These are phyloP conservation scores for Aricia agestis DNA, from an alignment of 1,140 invertebrate species.

Conservation along the genomic window DNA sequence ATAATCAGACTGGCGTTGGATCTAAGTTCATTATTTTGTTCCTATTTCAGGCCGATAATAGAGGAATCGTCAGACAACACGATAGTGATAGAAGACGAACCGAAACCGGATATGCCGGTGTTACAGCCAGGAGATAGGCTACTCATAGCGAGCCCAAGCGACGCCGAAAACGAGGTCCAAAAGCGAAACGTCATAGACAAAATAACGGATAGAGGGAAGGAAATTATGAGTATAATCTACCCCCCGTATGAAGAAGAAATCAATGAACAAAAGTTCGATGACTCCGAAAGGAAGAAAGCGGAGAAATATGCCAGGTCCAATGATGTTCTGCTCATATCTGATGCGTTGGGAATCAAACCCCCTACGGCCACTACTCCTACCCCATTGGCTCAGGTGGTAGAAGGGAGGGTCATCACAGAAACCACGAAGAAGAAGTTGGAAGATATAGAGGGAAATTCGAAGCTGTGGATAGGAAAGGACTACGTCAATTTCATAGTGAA, in stretches of 20 bases:
- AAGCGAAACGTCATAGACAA: conserved; percentile 82
- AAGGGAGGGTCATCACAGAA: conserved; percentile 64
- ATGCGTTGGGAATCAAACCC: conserved; percentile 45
- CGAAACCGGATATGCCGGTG: conserved; percentile 53
- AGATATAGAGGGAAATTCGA: conserved; percentile 79
- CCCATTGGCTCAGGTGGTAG: conserved; percentile 58
- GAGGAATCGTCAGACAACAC: conserved; percentile 15
- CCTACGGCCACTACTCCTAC: conserved; percentile 42
- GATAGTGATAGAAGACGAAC: conserved; percentile 29
- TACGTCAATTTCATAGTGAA: conserved; percentile 99
- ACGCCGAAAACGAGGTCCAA: conserved; percentile 76
- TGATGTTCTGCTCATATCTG: conserved; percentile 55
- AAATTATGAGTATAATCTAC: conserved; percentile 83
- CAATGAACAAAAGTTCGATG: conserved; percentile 71
- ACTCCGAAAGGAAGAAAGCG: conserved; percentile 73
- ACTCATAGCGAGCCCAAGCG: conserved; percentile 60
- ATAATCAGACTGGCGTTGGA: no score
- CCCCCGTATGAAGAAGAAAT: conserved; percentile 74
- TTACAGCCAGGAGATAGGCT: conserved; percentile 76
- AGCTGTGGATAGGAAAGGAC: conserved; percentile 98
- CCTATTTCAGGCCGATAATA: conserved; percentile 12
- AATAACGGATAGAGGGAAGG: conserved; percentile 81
- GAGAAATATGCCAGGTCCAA: conserved; percentile 68
- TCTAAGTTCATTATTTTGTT: neutral
- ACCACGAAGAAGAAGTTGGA: conserved; percentile 61